Evolutionary conservation across 1,140 invertebrate genomes (phyloP).

Genomic region (Planococcus citri): DNA sequence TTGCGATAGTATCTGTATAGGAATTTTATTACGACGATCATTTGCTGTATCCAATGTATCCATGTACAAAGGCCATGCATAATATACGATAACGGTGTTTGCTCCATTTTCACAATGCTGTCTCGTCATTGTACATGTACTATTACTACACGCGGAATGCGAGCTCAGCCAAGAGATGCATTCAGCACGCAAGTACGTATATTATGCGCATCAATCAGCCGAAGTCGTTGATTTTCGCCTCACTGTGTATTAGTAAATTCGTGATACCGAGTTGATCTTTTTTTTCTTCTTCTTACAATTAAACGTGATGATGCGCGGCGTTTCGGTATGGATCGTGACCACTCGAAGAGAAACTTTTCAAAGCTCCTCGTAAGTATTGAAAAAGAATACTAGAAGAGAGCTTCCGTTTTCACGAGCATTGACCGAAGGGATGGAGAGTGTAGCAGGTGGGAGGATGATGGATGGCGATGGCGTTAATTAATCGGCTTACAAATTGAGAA

Average conservation of each 20-base stretch:
- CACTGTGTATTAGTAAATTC: neutral
- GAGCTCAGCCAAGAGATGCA: too few species aligned
- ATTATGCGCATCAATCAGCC: too few species aligned
- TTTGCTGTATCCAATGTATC: too few species aligned
- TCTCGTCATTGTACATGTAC: too few species aligned
- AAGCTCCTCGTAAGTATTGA: neutral
- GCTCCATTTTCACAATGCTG: too few species aligned
- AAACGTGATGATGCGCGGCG: neutral
- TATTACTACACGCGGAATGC: too few species aligned
- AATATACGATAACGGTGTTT: too few species aligned
- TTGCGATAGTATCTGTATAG: too few species aligned
- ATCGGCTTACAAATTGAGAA: neutral
- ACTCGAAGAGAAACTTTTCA: neutral
- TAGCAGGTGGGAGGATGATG: neutral
- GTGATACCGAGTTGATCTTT: neutral
- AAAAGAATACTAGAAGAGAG: neutral
- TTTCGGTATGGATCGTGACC: neutral
- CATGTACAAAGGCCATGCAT: too few species aligned
- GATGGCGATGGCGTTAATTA: neutral
- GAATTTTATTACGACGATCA: too few species aligned
- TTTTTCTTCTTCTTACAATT: neutral
- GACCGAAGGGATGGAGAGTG: neutral
- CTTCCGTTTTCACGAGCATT: neutral
- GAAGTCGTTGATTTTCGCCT: too few species aligned
- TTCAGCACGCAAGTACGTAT: too few species aligned